Conservation (phyloP, 2,888 invertebrate species). For the Nineta flava region DNA sequence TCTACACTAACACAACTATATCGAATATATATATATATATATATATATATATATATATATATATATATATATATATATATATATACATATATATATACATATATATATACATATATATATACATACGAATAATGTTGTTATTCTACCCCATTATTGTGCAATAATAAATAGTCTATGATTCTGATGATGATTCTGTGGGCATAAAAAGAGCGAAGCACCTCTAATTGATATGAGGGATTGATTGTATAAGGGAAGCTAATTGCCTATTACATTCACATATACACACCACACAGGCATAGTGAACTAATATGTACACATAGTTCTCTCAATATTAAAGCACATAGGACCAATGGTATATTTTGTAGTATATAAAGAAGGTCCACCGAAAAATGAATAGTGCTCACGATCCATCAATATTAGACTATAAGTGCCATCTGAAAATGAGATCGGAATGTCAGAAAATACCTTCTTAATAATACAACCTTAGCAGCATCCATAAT, state of each 20-base stretch:
- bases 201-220: slow-evolving; percentile 1
- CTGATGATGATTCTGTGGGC: neutral
- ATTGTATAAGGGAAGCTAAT: slow-evolving; percentile 3
- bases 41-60: neutral
- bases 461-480: no score
- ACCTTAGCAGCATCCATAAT: no score
- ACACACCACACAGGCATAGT: neutral
- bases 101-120: neutral
- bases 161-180: neutral
- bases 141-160: neutral
- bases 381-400: no score
- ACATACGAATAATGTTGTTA: neutral
- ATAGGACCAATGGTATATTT: no score
- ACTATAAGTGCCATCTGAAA: no score
- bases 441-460: no score
- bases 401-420: no score
- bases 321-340: no score
- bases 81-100: neutral
- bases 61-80: neutral
- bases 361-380: no score
- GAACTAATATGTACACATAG: no score
- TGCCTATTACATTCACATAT: neutral
- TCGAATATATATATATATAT: no score
- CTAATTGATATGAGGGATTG: slow-evolving; percentile 4
- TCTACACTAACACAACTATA: no score